These are phyloP conservation scores for Hucho hucho DNA, from an alignment of 2,113 vertebrate genomes.

Conservation along the genomic window DNA sequence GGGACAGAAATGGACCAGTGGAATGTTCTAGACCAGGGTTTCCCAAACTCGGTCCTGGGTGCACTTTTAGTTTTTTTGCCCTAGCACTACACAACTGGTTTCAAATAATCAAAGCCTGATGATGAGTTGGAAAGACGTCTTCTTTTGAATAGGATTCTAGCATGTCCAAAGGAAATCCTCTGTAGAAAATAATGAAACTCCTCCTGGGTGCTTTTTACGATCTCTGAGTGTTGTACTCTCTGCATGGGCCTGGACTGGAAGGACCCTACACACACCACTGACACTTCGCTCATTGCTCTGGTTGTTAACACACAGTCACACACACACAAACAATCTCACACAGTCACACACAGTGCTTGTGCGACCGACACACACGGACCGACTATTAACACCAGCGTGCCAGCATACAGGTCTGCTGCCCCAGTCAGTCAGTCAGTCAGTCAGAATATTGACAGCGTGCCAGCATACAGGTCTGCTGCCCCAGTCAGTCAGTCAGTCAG, in stretches of 20 bases:
- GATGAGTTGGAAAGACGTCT: background rate
- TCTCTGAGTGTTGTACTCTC: no score
- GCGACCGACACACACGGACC: no score
- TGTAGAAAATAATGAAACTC: no score
- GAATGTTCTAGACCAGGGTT: constrained; percentile 46
- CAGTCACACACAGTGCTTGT: background rate
- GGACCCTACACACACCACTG: background rate
- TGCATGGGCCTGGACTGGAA: background rate
- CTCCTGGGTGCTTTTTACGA: no score
- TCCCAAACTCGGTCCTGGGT: background rate
- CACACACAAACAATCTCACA: no score
- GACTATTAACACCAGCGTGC: background rate
- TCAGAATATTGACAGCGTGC: constrained; percentile 11
- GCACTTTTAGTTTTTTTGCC: background rate
- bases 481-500: background rate
- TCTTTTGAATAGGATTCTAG: no score
- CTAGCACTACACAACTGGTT: no score
- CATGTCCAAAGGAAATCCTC: no score
- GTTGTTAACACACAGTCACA: background rate
- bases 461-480: background rate
- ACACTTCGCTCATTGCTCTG: no score
- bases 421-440: background rate
- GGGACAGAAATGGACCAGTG: constrained; percentile 48
- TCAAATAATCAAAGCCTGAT: no score
- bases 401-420: background rate